Conservation (phyloP, 2,888 invertebrate genomes). For the Caenorhabditis macrosperma region DNA sequence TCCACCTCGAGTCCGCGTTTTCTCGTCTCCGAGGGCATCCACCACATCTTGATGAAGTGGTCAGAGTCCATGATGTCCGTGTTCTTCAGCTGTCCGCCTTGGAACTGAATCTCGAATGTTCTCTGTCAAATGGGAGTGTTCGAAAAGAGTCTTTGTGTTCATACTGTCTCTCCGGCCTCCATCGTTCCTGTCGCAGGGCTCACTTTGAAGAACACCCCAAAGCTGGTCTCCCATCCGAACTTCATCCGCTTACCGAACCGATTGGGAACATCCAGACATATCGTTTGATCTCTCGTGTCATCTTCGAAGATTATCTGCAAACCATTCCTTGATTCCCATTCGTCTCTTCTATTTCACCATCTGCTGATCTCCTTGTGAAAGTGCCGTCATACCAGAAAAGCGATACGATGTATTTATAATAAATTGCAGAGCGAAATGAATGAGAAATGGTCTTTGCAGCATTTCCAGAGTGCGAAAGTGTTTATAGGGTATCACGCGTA, state of each 20-base stretch:
- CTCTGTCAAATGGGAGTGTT: constrained; percentile 3
- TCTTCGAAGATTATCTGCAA: constrained; percentile 46
- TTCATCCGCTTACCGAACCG: constrained; percentile 32
- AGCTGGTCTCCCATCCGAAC: constrained; percentile 53
- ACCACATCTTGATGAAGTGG: constrained; percentile 37
- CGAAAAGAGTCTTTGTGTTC: too few species aligned
- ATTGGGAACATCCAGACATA: constrained; percentile 27
- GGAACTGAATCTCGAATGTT: constrained; percentile 40
- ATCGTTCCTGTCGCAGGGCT: constrained; percentile 22
- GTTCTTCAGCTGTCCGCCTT: constrained; percentile 25
- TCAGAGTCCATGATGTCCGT: constrained; percentile 48
- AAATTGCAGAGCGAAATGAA: too few species aligned
- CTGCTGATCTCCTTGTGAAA: constrained; percentile 26
- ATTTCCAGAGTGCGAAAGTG: too few species aligned
- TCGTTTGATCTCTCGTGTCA: constrained; percentile 33
- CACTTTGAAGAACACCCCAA: constrained; percentile 25
- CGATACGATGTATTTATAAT: too few species aligned
- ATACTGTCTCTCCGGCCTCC: constrained; percentile 37
- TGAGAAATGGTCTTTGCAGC: too few species aligned
- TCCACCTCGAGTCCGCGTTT: constrained; percentile 43
- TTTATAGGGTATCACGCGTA: too few species aligned
- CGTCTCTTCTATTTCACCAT: neutral
- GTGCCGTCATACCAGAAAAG: constrained; percentile 1
- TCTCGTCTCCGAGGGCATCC: constrained; percentile 41
- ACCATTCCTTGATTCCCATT: neutral